phyloP scores from a whole-genome alignment of 1,140 invertebrate species.

The Sipha flava region DNA sequence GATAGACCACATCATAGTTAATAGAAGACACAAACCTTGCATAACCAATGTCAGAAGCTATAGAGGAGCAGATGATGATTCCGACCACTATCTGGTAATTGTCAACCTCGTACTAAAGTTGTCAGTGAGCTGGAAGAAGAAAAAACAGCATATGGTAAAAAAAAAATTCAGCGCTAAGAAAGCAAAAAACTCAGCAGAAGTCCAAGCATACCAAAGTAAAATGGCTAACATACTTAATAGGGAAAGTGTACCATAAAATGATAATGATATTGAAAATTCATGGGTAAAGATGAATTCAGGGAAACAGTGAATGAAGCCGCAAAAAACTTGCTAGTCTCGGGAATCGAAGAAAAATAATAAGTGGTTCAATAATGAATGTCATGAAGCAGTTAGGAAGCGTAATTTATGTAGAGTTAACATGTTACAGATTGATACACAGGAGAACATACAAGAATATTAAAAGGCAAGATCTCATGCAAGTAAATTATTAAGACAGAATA shows the following conservation, averaged over 20 bases:
- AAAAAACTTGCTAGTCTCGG: neutral
- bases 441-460: too few relatives aligned
- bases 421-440: too few relatives aligned
- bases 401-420: too few relatives aligned
- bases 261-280: too few relatives aligned
- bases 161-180: neutral
- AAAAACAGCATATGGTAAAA: neutral
- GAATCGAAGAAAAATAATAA: neutral
- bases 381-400: too few relatives aligned
- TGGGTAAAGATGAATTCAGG: too few relatives aligned
- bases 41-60: neutral
- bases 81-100: neutral
- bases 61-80: neutral
- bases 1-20: neutral
- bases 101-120: neutral
- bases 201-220: neutral
- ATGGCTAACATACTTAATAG: too few relatives aligned
- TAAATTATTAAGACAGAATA: too few relatives aligned
- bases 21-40: neutral
- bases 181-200: neutral
- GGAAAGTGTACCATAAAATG: too few relatives aligned
- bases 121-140: neutral
- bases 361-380: too few relatives aligned
- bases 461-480: too few relatives aligned
- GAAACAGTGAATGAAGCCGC: neutral